These are phyloP conservation scores for Drosophila histrio DNA, from an alignment of 2,888 invertebrate genomes.

Conservation along the genomic window DNA sequence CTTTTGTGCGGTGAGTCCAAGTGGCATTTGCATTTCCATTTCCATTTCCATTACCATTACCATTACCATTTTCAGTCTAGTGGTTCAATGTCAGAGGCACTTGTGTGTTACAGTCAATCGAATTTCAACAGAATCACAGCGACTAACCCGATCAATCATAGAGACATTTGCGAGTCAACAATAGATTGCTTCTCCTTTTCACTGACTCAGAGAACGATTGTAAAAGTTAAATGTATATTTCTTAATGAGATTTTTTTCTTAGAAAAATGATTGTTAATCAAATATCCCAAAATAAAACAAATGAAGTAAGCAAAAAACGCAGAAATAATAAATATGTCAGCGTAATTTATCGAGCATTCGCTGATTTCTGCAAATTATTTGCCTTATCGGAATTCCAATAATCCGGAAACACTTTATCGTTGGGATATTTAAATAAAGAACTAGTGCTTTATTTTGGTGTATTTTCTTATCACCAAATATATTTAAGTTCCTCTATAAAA, in stretches of 20 bases:
- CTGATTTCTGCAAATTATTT: slow-evolving; percentile 12
- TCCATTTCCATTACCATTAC: slow-evolving; percentile 10
- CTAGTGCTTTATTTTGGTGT: not conserved
- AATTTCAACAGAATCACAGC: slow-evolving; percentile 32
- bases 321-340: slow-evolving; percentile 30
- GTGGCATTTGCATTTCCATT: slow-evolving; percentile 14
- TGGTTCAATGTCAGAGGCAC: slow-evolving; percentile 19
- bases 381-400: slow-evolving; percentile 14
- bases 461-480: no score
- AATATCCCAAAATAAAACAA: slow-evolving; percentile 18
- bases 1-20: slow-evolving; percentile 17
- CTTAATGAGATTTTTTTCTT: slow-evolving; percentile 39
- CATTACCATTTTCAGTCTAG: slow-evolving; percentile 7
- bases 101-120: slow-evolving; percentile 39
- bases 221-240: slow-evolving; percentile 41
- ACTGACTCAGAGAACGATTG: slow-evolving; percentile 27
- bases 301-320: slow-evolving; percentile 5
- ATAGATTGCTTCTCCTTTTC: not conserved
- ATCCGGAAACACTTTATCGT: slow-evolving; percentile 3
- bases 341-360: slow-evolving; percentile 24
- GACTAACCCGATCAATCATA: not conserved
- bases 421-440: not conserved
- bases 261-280: slow-evolving; percentile 44
- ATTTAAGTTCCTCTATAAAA: no score
- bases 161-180: not conserved